Evolutionary conservation across 2,113 vertebrate genomes (phyloP).

Genomic region (Bos indicus): DNA sequence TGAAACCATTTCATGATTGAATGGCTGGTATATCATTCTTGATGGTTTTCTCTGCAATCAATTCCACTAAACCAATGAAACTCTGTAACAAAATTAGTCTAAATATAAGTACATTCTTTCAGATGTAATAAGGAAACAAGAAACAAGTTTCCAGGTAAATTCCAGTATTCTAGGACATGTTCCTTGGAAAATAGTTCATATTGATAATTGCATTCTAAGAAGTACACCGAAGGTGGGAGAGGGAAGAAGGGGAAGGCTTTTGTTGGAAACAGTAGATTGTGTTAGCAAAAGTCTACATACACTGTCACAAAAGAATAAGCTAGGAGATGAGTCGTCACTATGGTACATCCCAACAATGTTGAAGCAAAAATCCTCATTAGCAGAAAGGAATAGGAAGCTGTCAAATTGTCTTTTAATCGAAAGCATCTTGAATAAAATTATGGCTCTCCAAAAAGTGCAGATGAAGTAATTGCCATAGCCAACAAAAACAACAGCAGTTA

Average conservation of each 20-base stretch:
- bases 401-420: not conserved
- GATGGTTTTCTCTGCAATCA: conserved; percentile 51
- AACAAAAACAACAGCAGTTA: not conserved
- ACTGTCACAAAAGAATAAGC: not conserved
- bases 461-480: not conserved
- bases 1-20: conserved; percentile 56
- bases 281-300: not conserved
- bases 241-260: not conserved
- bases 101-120: conserved; percentile 31
- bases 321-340: not conserved
- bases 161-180: conserved; percentile 18
- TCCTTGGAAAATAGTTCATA: not conserved
- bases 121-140: conserved; percentile 43
- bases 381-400: not conserved
- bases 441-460: not conserved
- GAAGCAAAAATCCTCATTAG: not conserved
- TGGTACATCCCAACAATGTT: not conserved
- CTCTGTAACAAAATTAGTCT: conserved; percentile 48
- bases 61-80: conserved; percentile 48
- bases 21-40: conserved; percentile 24
- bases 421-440: not conserved
- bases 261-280: not conserved
- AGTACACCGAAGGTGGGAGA: not conserved
- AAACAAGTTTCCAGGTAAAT: conserved; percentile 18
- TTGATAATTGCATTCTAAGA: not conserved